Conservation (phyloP, 2,888 invertebrate genomes). For the Epistrophe grossulariae region DNA sequence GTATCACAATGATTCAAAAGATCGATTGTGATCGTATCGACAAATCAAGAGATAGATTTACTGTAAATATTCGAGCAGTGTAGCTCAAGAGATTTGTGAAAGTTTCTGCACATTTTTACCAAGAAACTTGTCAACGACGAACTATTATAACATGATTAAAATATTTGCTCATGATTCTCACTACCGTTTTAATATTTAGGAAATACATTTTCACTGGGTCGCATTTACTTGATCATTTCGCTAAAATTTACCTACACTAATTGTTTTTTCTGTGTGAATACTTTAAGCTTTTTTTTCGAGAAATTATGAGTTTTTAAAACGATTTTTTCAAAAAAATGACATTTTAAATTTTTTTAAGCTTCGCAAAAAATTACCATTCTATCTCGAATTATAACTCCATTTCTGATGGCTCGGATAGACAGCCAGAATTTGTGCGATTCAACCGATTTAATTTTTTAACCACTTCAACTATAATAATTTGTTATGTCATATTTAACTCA, state of each 20-base stretch:
- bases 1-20: too few species aligned
- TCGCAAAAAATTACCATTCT: not conserved
- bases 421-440: not conserved
- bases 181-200: not conserved
- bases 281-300: too few species aligned
- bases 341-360: not conserved
- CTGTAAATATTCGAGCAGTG: not conserved
- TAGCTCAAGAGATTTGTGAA: not conserved
- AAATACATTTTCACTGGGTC: conserved; percentile 17
- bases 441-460: not conserved
- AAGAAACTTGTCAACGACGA: not conserved
- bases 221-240: not conserved
- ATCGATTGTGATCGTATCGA: not conserved
- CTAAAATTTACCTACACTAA: not conserved
- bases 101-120: not conserved
- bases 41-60: not conserved
- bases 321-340: not conserved
- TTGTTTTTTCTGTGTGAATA: not conserved
- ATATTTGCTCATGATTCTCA: conserved; percentile 17
- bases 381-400: not conserved
- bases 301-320: not conserved
- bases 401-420: too few species aligned
- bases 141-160: not conserved
- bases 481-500: not conserved
- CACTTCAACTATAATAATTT: not conserved